Conservation (phyloP, 2,113 vertebrate species). For the Circaetus gallicus region DNA sequence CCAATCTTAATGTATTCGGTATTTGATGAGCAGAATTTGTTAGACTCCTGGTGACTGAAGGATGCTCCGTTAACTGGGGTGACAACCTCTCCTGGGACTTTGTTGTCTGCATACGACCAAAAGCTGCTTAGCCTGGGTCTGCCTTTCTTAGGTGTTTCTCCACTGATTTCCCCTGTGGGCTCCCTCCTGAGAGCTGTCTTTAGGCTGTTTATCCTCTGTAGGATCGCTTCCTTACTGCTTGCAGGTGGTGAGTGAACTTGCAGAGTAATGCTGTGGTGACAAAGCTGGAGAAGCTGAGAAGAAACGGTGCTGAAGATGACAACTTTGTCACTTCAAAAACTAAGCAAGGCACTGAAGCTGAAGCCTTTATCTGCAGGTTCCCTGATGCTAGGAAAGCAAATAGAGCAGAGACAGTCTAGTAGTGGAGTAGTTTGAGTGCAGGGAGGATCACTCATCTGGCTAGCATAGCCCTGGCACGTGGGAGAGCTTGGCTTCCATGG, state of each 20-base stretch:
- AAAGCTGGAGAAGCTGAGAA: not conserved
- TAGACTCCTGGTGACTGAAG: not conserved
- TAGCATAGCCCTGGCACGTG: accelerated
- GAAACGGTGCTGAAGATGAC: not conserved
- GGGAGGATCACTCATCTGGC: accelerated
- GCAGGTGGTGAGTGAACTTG: not conserved
- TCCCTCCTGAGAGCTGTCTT: not conserved
- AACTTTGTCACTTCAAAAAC: not conserved
- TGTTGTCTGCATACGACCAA: not conserved
- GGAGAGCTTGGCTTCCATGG: not conserved
- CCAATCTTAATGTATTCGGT: accelerated
- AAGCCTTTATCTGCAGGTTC: not conserved
- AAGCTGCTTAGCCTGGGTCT: not conserved
- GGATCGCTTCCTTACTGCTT: not conserved
- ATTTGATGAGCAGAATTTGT: not conserved
- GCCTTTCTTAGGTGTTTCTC: not conserved
- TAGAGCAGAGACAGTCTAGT: not conserved
- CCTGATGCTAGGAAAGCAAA: not conserved
- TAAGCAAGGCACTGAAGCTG: not conserved
- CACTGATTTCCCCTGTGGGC: not conserved
- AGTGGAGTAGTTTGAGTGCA: not conserved
- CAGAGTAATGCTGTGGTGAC: not conserved
- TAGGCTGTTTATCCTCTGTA: not conserved
- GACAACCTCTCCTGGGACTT: not conserved
- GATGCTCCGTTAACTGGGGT: not conserved